Conservation (phyloP, 2,888 invertebrate species). For the Taenaris catops region DNA sequence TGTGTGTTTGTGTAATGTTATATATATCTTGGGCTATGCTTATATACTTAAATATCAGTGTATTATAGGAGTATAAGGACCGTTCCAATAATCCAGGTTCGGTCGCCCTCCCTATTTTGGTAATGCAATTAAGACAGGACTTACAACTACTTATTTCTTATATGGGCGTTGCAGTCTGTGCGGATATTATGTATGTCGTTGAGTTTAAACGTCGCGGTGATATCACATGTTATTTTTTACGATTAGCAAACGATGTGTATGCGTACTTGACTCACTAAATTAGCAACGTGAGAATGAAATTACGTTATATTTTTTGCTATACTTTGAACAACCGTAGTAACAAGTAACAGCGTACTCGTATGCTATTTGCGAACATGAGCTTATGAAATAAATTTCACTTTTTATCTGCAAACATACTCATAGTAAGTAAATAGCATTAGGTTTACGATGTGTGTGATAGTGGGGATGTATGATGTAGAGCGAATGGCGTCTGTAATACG, state of each 20-base stretch:
- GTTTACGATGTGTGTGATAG: too few species aligned
- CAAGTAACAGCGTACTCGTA: conserved; percentile 2
- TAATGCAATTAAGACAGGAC: conserved; percentile 16
- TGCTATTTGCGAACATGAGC: conserved; percentile 2
- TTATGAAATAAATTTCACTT: conserved; percentile 1
- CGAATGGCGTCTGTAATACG: too few species aligned
- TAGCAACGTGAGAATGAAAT: conserved; percentile 2
- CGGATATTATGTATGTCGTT: conserved; percentile 10
- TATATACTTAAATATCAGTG: too few species aligned
- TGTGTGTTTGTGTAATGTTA: too few species aligned
- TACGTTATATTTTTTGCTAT: conserved; percentile 7
- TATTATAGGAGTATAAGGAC: too few species aligned
- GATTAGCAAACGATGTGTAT: conserved; percentile 1
- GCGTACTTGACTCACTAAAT: conserved; percentile 4
- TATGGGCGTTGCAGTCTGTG: conserved; percentile 7
- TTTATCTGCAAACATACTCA: too few species aligned
- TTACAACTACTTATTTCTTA: conserved; percentile 12
- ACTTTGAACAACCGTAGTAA: conserved; percentile 8
- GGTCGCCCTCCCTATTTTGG: too few species aligned
- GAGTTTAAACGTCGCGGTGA: conserved; percentile 6
- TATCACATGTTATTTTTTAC: conserved; percentile 12
- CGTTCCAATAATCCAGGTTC: too few species aligned
- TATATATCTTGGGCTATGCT: too few species aligned
- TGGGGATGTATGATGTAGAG: too few species aligned
- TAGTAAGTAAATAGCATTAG: too few species aligned